phyloP scores from a whole-genome alignment of 2,797 vertebrate genomes.

The Pipistrellus kuhlii region DNA sequence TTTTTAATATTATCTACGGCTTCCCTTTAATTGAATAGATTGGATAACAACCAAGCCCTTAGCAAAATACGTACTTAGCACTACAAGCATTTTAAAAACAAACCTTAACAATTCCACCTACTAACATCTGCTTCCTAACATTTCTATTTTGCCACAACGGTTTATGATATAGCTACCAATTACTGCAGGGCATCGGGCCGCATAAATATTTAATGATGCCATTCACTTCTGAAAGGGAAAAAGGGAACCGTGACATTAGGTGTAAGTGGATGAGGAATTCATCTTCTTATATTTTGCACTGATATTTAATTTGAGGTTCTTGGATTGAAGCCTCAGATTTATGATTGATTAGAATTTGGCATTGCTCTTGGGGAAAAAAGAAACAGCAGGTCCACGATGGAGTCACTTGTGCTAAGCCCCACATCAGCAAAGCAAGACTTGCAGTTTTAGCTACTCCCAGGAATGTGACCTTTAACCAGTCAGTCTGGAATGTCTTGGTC shows the following conservation, averaged over 20 bases:
- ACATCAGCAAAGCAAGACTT: neutral
- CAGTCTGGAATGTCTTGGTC: neutral
- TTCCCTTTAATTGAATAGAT: slow-evolving; percentile 53
- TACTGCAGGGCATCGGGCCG: neutral
- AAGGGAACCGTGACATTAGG: slow-evolving; percentile 45
- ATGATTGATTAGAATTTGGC: slow-evolving; percentile 48
- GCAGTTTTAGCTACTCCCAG: neutral
- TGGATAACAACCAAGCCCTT: neutral
- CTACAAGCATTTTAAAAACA: slow-evolving; percentile 28
- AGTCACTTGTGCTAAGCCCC: neutral
- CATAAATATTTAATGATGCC: slow-evolving; percentile 71
- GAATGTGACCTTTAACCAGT: neutral
- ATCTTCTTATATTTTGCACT: slow-evolving; percentile 61
- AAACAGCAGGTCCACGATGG: neutral
- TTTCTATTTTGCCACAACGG: slow-evolving; percentile 56
- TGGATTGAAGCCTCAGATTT: slow-evolving; percentile 4
- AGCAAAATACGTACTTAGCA: slow-evolving; percentile 33
- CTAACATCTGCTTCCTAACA: slow-evolving; percentile 27
- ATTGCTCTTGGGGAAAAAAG: neutral
- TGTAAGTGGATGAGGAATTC: slow-evolving; percentile 61
- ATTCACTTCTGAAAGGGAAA: slow-evolving; percentile 71
- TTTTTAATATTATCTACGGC: slow-evolving; percentile 7
- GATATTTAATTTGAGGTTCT: slow-evolving; percentile 64
- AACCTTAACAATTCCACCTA: slow-evolving; percentile 32
- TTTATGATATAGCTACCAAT: slow-evolving; percentile 63